Base-by-base conservation (phyloP, 2,888 invertebrate genomes). In the Hyalella azteca region DNA sequence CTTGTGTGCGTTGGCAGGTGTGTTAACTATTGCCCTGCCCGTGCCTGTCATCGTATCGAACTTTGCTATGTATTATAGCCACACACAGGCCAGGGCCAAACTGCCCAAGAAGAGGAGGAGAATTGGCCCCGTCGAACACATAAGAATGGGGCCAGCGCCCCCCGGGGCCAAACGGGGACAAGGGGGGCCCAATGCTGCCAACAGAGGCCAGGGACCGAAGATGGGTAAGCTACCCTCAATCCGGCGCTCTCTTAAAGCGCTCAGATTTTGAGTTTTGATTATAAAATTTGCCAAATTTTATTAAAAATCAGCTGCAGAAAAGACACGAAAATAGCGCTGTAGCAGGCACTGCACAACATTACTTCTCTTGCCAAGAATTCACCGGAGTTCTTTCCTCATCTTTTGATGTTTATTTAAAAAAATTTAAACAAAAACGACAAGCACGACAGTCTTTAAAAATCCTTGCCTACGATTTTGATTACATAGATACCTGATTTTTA, bases 31-130 rank as follows among this genome's bases (percentile, higher is more conserved):
- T 90, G 98, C 98, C 87, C 92, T 98, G 87, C 98, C 98, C 86
- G 97, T 98, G 87, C 98, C 98, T 86, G 98, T 99, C 89, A 99
- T 99, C 88, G 98, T 99, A 86, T 97, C 96, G 89, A 99, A 99
- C 91, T 99, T 99, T 90, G 95, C 95, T 87, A 95, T 95, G 95
- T 95, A 95, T 90, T 95, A 95, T 90, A 95, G 95, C 86, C 95
- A 95, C 89, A 95, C 95, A 87, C 94, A 89, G 91, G 99, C 99
- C 85, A 91, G 99, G 87, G 97, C 98, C 84, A 99, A 99, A 90
- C 91, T 99, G 89, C 99, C 99, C 85, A 99, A 99, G 91, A 98
- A 98, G 90, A 91, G 98, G 86, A 91, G 99, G 89, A 92, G 98
- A 88, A 98, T 99, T 85, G 90, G 98, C 88, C 97, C 97, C 81